Percentiles rank a stretch among this genome's conserved stretches.
These are phyloP conservation scores for Phylloscopus collybita DNA, from an alignment of 2,797 vertebrate genomes.

Conservation along the genomic window DNA sequence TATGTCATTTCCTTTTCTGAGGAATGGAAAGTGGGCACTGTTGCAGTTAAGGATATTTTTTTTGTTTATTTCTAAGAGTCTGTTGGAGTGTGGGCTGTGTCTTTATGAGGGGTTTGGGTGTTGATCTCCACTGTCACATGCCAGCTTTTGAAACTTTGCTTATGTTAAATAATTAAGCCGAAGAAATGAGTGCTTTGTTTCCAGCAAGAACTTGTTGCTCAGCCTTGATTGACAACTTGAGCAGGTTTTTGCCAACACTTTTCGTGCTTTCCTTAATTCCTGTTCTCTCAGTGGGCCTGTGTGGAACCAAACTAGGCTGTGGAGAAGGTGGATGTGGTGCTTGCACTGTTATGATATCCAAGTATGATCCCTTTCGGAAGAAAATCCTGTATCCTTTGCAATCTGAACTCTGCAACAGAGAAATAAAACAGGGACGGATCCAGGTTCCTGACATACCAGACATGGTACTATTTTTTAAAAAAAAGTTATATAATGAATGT, in stretches of 20 bases:
- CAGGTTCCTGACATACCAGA: background rate
- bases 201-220: background rate
- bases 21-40: background rate
- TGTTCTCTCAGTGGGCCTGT: conserved; percentile 84
- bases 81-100: background rate
- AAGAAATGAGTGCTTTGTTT: background rate
- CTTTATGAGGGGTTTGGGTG: background rate
- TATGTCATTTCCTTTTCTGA: background rate
- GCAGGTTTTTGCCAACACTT: background rate
- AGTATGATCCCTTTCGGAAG: conserved; percentile 77
- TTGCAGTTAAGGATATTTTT: background rate
- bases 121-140: background rate
- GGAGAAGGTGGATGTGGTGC: conserved; percentile 96
- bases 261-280: conserved; percentile 74
- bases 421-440: background rate
- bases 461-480: background rate
- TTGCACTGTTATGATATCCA: conserved; percentile 95
- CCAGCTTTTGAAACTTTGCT: background rate
- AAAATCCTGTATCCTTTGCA: conserved; percentile 90
- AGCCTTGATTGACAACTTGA: background rate
- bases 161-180: background rate
- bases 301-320: conserved; percentile 94
- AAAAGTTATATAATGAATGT: background rate
- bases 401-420: background rate
- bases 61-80: background rate